Base-by-base conservation (phyloP, 2,797 vertebrate species). In the Calcarius lapponicus region DNA sequence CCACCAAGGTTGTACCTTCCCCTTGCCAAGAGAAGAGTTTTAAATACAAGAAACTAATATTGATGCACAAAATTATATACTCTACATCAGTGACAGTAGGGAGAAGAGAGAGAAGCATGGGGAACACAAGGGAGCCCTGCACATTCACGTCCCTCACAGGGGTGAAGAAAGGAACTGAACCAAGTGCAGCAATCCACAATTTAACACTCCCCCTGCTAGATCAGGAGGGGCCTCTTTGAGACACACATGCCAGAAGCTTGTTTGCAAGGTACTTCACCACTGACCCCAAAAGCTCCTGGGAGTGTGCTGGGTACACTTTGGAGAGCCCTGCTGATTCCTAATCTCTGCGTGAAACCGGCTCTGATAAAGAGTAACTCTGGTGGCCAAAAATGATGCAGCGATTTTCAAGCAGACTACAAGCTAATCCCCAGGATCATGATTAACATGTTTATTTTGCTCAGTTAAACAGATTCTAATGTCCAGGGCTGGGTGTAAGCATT, bases 391-490 rank as follows among this genome's bases (percentile, higher is more conserved):
- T 38, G 25, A 62, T 34, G 57, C 31, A 74, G 42, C 0, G 7
- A 76, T 95, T 91, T 92, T 92, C 62, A 54, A 78, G 81, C 87
- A 65, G 57, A 56, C 69, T 83, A 62, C 54, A 79, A 62, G 51
- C 42, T 93, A 95, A 96, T 97, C 93, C 92, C 42, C 7, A 7
- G 78, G 72, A 94, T 95, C 93, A 94, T 80, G 84, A 95, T 91
- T 88, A 95, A 88, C 79, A 58, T 94, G 87, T 95, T 95, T 96
- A 82, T 92, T 96, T 97, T 94, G 54, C 29, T 91, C 86, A 66
- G 80, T 84, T 95, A 96, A 96, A 94, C 84, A 94, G 79, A 93
- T 69, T 86, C 69, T 79, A 69, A 90, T 80, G 92, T 91, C 61
- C 69, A 79, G 43, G 28, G 5, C 47, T 91, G 57, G 79, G 21